Conservation (phyloP, 1,140 invertebrate species). For the Teleopsis dalmanni region DNA sequence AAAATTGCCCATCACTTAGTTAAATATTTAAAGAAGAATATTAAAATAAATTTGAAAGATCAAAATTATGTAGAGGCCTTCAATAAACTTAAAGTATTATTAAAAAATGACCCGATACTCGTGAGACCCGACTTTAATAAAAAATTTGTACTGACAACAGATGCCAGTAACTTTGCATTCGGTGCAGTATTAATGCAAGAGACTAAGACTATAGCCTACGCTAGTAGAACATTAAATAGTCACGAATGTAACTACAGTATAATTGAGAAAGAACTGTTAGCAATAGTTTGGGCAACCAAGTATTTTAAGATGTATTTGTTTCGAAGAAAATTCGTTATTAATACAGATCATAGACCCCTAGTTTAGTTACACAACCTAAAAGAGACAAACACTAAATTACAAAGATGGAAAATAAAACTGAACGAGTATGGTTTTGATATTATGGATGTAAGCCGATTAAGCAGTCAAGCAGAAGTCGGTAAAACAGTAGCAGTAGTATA, state of each 20-base stretch:
- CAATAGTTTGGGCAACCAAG: constrained; percentile 41
- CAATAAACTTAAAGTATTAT: no score
- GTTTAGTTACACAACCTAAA: constrained; percentile 46
- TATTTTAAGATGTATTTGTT: constrained; percentile 47
- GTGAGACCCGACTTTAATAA: neutral
- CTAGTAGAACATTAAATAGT: constrained; percentile 23
- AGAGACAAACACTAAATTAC: constrained; percentile 29
- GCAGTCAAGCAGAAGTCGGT: no score
- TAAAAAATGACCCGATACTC: no score
- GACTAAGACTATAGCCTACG: constrained; percentile 15
- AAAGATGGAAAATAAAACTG: constrained; percentile 30
- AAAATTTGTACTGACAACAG: constrained; percentile 21
- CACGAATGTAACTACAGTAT: constrained; percentile 25
- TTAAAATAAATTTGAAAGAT: no score
- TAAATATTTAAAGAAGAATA: no score
- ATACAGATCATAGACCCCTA: constrained; percentile 49
- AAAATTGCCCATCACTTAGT: no score
- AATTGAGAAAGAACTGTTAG: constrained; percentile 26
- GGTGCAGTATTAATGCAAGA: constrained; percentile 17
- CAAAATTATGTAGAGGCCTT: no score
- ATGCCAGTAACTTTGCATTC: constrained; percentile 16
- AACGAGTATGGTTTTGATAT: constrained; percentile 38
- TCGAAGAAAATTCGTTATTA: constrained; percentile 44
- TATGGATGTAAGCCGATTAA: no score
- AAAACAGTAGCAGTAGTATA: no score